A percentile compares a stretch with the other conserved stretches of the same genome.
Conservation (phyloP, 2,113 vertebrate genomes). For the Peromyscus californicus region DNA sequence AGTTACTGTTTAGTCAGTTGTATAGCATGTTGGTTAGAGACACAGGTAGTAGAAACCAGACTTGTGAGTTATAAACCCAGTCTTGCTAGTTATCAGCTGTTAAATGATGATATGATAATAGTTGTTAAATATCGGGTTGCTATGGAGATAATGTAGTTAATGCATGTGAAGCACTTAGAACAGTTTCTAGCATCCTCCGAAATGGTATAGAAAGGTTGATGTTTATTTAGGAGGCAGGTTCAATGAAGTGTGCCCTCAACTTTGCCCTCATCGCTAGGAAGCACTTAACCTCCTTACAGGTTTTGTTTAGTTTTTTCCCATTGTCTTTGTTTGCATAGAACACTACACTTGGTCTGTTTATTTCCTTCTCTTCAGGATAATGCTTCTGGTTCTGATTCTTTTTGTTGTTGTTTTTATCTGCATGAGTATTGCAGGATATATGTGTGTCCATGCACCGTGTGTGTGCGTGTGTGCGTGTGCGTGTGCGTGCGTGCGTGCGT, state of each 20-base stretch:
- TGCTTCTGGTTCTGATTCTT: not conserved
- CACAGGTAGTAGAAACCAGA: not conserved
- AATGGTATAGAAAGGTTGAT: not conserved
- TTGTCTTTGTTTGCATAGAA: slow-evolving; percentile 2
- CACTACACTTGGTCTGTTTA: not conserved
- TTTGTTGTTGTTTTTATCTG: not conserved
- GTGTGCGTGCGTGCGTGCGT: not conserved
- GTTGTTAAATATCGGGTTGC: not conserved
- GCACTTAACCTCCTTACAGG: not conserved
- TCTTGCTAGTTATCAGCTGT: not conserved
- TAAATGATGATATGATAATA: not conserved
- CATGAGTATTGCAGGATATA: not conserved
- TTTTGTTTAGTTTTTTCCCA: not conserved
- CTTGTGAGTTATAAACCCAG: not conserved
- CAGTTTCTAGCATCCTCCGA: not conserved
- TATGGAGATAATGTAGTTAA: not conserved
- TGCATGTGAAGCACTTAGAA: not conserved
- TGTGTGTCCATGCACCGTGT: not conserved
- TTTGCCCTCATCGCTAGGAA: not conserved
- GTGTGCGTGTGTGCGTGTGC: too few species aligned
- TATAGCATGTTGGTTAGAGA: not conserved
- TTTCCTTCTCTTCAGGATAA: not conserved
- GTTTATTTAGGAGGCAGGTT: not conserved
- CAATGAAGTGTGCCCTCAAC: not conserved
- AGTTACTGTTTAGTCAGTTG: not conserved